These are phyloP conservation scores for Netelia melanura DNA, from an alignment of 2,888 invertebrate genomes.

Conservation along the genomic window DNA sequence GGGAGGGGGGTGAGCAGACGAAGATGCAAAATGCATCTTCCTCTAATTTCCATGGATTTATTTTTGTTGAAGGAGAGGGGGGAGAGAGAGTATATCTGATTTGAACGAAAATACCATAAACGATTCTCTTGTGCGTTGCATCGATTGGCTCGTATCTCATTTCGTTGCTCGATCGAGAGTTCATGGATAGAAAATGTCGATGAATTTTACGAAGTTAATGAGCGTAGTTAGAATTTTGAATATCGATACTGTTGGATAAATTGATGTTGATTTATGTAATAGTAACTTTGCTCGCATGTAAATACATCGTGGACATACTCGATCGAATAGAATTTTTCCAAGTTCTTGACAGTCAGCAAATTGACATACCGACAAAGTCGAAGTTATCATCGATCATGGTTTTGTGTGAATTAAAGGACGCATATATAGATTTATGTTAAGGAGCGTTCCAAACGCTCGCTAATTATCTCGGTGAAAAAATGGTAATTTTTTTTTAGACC, in stretches of 20 bases:
- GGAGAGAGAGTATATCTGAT: not conserved
- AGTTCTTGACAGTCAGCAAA: too few relatives aligned
- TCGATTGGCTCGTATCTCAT: not conserved
- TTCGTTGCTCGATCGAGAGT: not conserved
- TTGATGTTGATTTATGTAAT: not conserved
- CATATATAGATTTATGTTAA: too few relatives aligned
- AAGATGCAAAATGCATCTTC: not conserved
- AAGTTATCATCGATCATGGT: too few relatives aligned
- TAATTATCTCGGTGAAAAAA: too few relatives aligned
- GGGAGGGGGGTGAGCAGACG: too few relatives aligned
- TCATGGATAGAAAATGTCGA: not conserved
- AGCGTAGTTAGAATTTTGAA: not conserved
- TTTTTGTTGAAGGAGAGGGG: not conserved
- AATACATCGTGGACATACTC: not conserved
- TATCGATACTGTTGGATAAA: not conserved
- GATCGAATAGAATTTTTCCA: too few relatives aligned
- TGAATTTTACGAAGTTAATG: not conserved
- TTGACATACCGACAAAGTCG: too few relatives aligned
- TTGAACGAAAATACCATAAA: not conserved
- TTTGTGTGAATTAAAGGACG: too few relatives aligned
- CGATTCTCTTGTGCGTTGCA: not conserved
- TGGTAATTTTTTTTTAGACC: too few relatives aligned
- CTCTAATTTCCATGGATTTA: not conserved
- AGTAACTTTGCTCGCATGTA: not conserved
- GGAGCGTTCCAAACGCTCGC: too few relatives aligned